Evolutionary conservation across 53 echinoderm and acorn worm species (phyloP), one percentile per base, ranked within the genome.

Genomic region (Holothuria leucospilota): DNA sequence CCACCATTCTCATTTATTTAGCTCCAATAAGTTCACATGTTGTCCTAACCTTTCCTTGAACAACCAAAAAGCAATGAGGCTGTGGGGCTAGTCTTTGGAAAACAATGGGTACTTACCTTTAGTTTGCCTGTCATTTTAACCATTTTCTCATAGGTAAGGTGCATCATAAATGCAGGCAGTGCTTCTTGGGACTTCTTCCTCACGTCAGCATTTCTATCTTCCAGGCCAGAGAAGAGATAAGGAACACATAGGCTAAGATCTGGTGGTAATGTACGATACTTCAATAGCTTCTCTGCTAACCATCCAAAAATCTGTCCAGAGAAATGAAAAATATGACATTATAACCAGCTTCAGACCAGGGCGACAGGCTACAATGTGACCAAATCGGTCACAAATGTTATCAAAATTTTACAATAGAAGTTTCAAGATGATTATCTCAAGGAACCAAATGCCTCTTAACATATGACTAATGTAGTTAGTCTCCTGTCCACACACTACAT

Each of bases 121-220:
- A 96, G 83, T 85, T 96, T 96, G 16, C 94, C 93, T 5, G 94
- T 90, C 93, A 96, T 96, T 85, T 94, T 94, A 38, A 94, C 77
- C 91, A 91, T 93, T 84, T 96, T 96, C 83, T 94, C 94, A 63
- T 94, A 96, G 0, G 89, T 75, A 13, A 96, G 79, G 82, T 96
- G 96, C 96, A 96, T 96, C 96, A 96, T 96, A 61, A 96, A 96
- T 51, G 91, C 75, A 13, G 94, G 96, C 23, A 96, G 71, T 20
- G 90, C 94, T 15, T 88, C 96, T 40, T 89, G 93, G 23, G 96
- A 94, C 51, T 96, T 94, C 86, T 96, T 96, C 68, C 96, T 71
- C 18, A 96, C 96, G 34, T 96, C 96, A 9, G 90, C 94, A 72
- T 88, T 96, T 25, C 96, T 86, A 59, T 96, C 96, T 65, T 96